Conservation (phyloP, 2,888 invertebrate genomes). For the Conchocele bisecta region DNA sequence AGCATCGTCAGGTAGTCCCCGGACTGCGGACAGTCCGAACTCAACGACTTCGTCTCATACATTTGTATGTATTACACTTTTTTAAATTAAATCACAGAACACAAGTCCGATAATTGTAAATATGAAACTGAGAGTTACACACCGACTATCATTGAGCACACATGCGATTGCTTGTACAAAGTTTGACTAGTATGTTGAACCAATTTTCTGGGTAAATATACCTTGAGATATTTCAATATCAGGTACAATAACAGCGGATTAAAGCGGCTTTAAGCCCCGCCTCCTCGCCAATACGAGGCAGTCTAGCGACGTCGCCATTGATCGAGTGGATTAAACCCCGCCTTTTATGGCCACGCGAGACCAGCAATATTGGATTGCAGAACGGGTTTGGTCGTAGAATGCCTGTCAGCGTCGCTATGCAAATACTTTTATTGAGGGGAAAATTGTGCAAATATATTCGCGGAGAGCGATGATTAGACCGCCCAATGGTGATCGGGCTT, state of each 20-base stretch:
- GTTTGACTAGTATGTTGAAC: constrained; percentile 60
- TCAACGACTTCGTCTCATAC: constrained; percentile 65
- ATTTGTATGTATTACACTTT: constrained; percentile 29
- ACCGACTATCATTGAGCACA: constrained; percentile 22
- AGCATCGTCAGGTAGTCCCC: constrained; percentile 70
- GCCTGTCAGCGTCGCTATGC: too few species aligned
- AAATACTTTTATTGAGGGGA: too few species aligned
- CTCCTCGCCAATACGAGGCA: constrained; percentile 17
- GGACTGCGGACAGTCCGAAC: constrained; percentile 64
- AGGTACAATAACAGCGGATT: constrained; percentile 42
- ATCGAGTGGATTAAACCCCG: constrained; percentile 30
- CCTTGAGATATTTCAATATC: constrained; percentile 45
- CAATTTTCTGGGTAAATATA: constrained; percentile 62
- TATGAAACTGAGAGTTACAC: constrained; percentile 22
- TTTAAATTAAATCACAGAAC: not conserved
- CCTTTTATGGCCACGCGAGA: constrained; percentile 45
- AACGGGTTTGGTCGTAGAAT: too few species aligned
- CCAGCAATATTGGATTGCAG: too few species aligned
- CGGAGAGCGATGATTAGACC: too few species aligned
- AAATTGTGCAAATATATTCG: too few species aligned
- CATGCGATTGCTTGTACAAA: constrained; percentile 53
- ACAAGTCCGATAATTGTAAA: not conserved
- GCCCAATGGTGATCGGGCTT: too few species aligned
- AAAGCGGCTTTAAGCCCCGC: constrained; percentile 34
- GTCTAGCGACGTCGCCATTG: constrained; percentile 21